A percentile compares a stretch with the other conserved stretches of the same genome.
Evolutionary conservation across 2,113 vertebrate genomes (phyloP).

Genomic region (Tupaia tana): DNA sequence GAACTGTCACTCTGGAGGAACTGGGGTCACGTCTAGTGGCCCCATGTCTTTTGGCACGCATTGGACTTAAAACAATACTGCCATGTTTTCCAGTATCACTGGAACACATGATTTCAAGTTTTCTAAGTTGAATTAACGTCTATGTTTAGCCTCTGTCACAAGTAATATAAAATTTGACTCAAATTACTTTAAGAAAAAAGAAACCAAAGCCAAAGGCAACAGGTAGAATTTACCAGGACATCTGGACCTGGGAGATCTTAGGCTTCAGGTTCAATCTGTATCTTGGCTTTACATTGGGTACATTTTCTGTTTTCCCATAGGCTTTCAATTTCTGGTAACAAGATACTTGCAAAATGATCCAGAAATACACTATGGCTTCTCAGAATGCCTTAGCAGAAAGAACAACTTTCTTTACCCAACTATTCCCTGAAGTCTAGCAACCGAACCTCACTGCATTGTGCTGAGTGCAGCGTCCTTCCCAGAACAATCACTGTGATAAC

Average conservation of each 20-base stretch:
- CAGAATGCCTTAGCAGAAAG: neutral
- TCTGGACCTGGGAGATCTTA: neutral
- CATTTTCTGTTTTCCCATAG: neutral
- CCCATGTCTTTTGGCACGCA: neutral
- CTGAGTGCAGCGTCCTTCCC: neutral
- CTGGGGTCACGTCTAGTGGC: neutral
- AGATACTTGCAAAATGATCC: neutral
- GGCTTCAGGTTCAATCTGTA: neutral
- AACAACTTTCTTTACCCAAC: neutral
- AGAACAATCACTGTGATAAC: neutral
- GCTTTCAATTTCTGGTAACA: neutral
- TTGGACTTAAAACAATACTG: neutral
- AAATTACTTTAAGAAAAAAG: constrained; percentile 13
- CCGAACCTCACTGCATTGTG: neutral
- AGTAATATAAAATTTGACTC: neutral
- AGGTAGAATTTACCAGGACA: neutral
- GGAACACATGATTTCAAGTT: neutral
- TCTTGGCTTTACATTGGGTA: neutral
- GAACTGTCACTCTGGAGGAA: neutral
- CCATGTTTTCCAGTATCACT: neutral
- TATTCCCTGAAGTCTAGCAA: neutral
- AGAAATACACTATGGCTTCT: neutral
- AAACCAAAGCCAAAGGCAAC: neutral
- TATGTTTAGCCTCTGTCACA: neutral
- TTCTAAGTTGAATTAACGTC: neutral